These are phyloP conservation scores for Anolis carolinensis DNA, from an alignment of 2,113 vertebrate species.

Conservation along the genomic window DNA sequence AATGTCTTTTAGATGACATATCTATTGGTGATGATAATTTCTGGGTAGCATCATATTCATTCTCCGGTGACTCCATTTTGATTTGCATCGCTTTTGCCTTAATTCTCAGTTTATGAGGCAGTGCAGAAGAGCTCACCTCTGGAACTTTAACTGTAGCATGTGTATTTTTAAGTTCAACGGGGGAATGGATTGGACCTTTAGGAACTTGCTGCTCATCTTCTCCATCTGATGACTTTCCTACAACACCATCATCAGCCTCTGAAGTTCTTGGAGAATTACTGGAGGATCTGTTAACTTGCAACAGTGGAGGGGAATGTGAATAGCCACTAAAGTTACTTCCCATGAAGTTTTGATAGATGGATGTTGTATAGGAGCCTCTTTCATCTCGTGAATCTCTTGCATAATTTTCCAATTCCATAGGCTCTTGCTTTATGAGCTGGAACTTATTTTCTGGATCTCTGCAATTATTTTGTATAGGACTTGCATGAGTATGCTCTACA, in stretches of 20 bases:
- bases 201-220: constrained; percentile 98
- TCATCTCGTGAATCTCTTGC: constrained; percentile 78
- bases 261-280: constrained; percentile 92
- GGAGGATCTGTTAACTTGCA: constrained; percentile 85
- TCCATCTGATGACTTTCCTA: constrained; percentile 91
- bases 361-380: constrained; percentile 75
- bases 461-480: constrained; percentile 71
- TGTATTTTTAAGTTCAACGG: constrained; percentile 81
- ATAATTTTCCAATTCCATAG: constrained; percentile 77
- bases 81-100: constrained; percentile 92
- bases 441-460: constrained; percentile 76
- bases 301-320: constrained; percentile 84
- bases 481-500: constrained; percentile 70
- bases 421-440: constrained; percentile 88
- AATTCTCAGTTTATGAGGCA: constrained; percentile 95
- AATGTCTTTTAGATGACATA: constrained; percentile 77
- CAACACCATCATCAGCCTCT: constrained; percentile 83
- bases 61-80: constrained; percentile 89
- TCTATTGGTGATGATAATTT: constrained; percentile 80
- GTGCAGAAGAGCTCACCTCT: constrained; percentile 84
- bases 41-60: constrained; percentile 83
- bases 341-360: constrained; percentile 84
- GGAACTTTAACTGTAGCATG: constrained; percentile 88
- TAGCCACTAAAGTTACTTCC: constrained; percentile 77
- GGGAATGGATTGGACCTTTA: constrained; percentile 83